Percentiles rank a stretch among this genome's conserved stretches.
phyloP scores from a whole-genome alignment of 2,888 invertebrate species.

The Meganola albula region DNA sequence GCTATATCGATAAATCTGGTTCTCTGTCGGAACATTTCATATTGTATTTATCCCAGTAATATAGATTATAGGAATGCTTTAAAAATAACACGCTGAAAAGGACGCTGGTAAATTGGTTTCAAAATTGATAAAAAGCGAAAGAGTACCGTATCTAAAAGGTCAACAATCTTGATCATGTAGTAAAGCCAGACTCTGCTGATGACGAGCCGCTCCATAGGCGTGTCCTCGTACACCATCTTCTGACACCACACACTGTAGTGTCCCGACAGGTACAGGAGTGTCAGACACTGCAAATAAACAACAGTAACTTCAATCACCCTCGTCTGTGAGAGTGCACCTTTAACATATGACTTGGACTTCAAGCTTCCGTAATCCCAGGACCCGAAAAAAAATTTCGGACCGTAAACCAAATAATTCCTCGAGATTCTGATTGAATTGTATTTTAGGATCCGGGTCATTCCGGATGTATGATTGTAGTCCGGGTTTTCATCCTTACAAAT shows the following conservation, averaged over 20 bases:
- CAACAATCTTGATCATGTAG: slow-evolving; percentile 67
- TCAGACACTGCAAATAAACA: slow-evolving; percentile 49
- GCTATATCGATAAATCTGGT: too few species aligned
- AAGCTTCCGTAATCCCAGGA: too few species aligned
- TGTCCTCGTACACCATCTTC: slow-evolving; percentile 59
- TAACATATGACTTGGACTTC: too few species aligned
- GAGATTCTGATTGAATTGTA: background rate
- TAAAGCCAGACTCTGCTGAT: slow-evolving; percentile 61
- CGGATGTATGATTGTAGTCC: background rate
- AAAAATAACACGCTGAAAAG: too few species aligned
- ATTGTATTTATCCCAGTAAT: too few species aligned
- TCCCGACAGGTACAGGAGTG: slow-evolving; percentile 54
- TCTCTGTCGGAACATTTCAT: too few species aligned
- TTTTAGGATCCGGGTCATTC: background rate
- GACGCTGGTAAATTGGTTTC: background rate
- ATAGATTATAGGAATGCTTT: too few species aligned
- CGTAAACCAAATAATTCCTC: background rate
- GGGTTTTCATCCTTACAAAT: too few species aligned
- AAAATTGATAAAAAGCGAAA: background rate
- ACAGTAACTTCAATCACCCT: too few species aligned
- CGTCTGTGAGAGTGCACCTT: too few species aligned
- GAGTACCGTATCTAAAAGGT: slow-evolving; percentile 65
- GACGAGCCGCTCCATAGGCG: slow-evolving; percentile 55
- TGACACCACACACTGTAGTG: slow-evolving; percentile 70
- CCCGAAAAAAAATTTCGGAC: too few species aligned